Conservation (phyloP, 53 echinoderm and acorn worm genomes). For the Echinarachnius parma region DNA sequence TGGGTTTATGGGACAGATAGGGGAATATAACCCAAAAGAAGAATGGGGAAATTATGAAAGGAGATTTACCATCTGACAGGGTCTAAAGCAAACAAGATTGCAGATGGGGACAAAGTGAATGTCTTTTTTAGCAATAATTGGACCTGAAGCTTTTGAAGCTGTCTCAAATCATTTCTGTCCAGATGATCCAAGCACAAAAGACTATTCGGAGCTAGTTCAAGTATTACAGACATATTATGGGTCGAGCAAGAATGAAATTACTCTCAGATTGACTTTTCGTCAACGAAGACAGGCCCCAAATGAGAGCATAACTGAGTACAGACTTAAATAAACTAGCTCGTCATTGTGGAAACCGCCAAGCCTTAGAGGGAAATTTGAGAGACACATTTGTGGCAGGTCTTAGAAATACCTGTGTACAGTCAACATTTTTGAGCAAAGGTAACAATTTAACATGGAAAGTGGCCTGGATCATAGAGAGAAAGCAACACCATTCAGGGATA, state of each 20-base stretch:
- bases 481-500: not conserved
- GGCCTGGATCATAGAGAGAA: conserved; percentile 17
- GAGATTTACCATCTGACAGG: conserved; percentile 1
- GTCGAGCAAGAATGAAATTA: conserved; percentile 26
- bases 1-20: conserved; percentile 15
- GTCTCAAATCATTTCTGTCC: conserved; percentile 4
- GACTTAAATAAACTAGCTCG: conserved; percentile 36
- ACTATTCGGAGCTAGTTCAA: conserved; percentile 4
- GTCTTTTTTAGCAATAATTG: conserved; percentile 36
- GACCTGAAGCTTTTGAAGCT: conserved; percentile 24
- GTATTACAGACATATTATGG: conserved; percentile 14
- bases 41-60: conserved; percentile 34
- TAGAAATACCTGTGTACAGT: conserved; percentile 17
- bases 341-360: conserved; percentile 35
- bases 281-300: conserved; percentile 3
- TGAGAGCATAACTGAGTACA: conserved; percentile 26
- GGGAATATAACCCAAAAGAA: conserved; percentile 13
- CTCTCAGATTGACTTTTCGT: conserved; percentile 7
- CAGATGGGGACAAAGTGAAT: conserved; percentile 28
- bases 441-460: conserved; percentile 31
- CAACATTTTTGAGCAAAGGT: conserved; percentile 18
- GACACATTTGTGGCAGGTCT: conserved; percentile 30
- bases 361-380: conserved; percentile 40
- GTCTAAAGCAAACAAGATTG: conserved; percentile 23
- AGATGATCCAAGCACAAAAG: conserved; percentile 11